These are phyloP conservation scores for Amazona vittata DNA, from an alignment of 2,113 vertebrate genomes.

Conservation along the genomic window DNA sequence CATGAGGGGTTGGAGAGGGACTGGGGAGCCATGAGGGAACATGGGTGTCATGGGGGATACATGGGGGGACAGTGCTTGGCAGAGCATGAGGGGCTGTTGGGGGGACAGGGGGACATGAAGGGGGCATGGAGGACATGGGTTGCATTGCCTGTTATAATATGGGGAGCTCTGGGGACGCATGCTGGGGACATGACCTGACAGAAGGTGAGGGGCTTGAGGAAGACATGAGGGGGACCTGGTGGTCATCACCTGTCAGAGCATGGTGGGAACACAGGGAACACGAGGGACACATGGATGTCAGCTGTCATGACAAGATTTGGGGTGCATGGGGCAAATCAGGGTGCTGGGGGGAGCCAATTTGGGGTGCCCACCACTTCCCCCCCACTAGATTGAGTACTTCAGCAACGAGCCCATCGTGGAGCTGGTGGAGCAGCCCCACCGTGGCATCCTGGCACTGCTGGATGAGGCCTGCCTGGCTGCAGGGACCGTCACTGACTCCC, in stretches of 20 bases:
- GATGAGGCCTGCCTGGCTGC: conserved; percentile 89
- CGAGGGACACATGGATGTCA: neutral
- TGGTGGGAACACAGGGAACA: too few species aligned
- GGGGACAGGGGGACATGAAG: neutral
- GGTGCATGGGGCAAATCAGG: neutral
- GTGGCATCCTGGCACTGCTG: conserved; percentile 88
- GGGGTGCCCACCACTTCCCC: neutral
- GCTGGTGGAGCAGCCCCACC: conserved; percentile 88
- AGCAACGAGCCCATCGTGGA: conserved; percentile 93
- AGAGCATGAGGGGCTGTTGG: neutral
- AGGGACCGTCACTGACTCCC: conserved; percentile 84
- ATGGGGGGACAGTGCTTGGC: neutral
- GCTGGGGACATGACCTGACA: neutral
- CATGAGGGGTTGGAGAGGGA: neutral
- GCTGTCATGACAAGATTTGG: neutral
- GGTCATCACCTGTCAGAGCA: neutral
- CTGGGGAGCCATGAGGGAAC: neutral
- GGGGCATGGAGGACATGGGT: neutral
- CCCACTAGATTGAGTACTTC: conserved; percentile 88
- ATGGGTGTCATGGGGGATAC: neutral
- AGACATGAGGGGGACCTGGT: neutral
- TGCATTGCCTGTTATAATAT: neutral
- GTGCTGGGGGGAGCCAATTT: accelerated
- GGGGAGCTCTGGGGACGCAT: neutral
- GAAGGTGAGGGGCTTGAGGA: neutral